Base-by-base conservation (phyloP, 2,797 vertebrate genomes). In the Sciurus carolinensis region DNA sequence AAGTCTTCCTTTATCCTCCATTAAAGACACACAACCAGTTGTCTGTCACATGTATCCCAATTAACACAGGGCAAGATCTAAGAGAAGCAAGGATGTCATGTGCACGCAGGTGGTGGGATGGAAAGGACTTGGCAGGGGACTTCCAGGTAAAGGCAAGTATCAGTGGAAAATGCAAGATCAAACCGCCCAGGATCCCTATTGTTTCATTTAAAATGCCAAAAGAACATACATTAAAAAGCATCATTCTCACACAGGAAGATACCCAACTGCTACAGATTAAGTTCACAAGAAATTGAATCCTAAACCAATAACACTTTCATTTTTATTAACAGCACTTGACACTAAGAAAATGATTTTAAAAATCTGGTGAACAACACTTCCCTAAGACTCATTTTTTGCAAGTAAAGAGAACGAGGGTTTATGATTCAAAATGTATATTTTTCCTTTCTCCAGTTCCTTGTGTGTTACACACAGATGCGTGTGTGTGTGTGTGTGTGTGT, bases 261-360 rank as follows among this genome's bases (percentile, higher is more conserved):
- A 8, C 28, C 80, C 69, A 93, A 87, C 36, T 28, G n/a, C 64
- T 42, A 3, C 77, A 90, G 69, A 87, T 85, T 39, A 54, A 67
- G 20, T 6, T 39, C 80, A 69, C 2, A 50, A 64, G 86, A 95
- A 87, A 92, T 3, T 33, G 39, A 97, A 92, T 95, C 76, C 57
- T 87, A 77, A 86, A 92, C 73, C 91, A 89, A 47, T 18, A 96
- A 76, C 7, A 3, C 30, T 75, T 80, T 20, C 26, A 57, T 87
- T 96, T 94, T 90, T 91, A 87, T 82, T 36, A 96, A 90, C 12
- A 76, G 91, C 39, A 57, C 50, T 44, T 80, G 86, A 93, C 22
- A 73, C 3, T 42, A 76, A 90, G 81, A 79, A 57, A 71, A 44
- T 50, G 54, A 76, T 87, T 86, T 36, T 52, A 90, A 67, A 91